Evolutionary conservation across 64 coral and sea anemone species (phyloP).

Genomic region (Stichodactyla helianthus): DNA sequence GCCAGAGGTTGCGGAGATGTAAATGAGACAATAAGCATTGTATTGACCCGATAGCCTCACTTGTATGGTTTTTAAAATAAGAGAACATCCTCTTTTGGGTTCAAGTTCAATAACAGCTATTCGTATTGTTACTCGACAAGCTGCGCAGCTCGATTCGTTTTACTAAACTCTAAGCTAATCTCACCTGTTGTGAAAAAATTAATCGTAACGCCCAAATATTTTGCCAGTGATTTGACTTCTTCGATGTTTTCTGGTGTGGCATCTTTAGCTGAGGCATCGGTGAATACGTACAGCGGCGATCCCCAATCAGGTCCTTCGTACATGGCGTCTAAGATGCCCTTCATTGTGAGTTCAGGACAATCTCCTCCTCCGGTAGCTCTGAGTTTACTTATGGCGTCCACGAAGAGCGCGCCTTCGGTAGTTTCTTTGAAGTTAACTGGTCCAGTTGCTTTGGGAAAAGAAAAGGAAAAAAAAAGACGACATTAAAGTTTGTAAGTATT

Average conservation of each 20-base stretch:
- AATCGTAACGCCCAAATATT: conserved; percentile 36
- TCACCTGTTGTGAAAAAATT: conserved; percentile 67
- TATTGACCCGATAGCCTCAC: too few relatives aligned
- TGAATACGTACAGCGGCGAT: conserved; percentile 86
- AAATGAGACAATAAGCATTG: too few relatives aligned
- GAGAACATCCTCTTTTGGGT: too few relatives aligned
- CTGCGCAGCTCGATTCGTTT: not conserved
- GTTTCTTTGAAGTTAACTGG: conserved; percentile 25
- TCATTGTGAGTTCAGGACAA: conserved; percentile 56
- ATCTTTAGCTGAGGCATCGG: conserved; percentile 69
- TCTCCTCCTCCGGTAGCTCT: conserved; percentile 46
- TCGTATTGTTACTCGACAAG: too few relatives aligned
- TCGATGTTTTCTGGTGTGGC: conserved; percentile 20
- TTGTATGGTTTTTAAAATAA: too few relatives aligned
- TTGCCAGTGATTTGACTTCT: not conserved
- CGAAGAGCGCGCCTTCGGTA: conserved; percentile 41
- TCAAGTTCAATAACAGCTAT: too few relatives aligned
- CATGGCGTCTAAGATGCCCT: conserved; percentile 55
- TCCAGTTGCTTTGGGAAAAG: conserved; percentile 13
- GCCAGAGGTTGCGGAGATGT: too few relatives aligned
- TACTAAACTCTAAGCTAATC: not conserved
- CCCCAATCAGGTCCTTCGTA: conserved; percentile 22
- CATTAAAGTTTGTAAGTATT: too few relatives aligned
- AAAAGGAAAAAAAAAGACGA: not conserved
- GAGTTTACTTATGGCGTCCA: conserved; percentile 58